Conservation (phyloP, 2,113 vertebrate species). For the Sapajus apella region DNA sequence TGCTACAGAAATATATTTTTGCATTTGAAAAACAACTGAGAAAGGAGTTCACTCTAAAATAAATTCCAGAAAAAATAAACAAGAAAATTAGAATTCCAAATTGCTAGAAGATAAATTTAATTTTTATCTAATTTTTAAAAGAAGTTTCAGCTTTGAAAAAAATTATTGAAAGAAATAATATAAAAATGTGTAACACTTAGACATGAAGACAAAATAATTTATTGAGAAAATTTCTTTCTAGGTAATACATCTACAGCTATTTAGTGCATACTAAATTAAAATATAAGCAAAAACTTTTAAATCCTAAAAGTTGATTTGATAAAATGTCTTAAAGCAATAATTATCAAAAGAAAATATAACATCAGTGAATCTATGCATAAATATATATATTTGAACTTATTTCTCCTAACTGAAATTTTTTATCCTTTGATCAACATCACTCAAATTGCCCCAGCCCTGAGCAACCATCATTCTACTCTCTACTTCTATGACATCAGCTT, state of each 20-base stretch:
- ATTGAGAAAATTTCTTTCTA: not conserved
- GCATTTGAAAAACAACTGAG: not conserved
- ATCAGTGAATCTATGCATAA: not conserved
- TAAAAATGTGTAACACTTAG: not conserved
- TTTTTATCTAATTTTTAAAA: not conserved
- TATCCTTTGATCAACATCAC: not conserved
- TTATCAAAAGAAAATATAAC: not conserved
- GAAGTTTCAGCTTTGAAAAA: not conserved
- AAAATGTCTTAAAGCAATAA: not conserved
- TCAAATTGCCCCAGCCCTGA: no score
- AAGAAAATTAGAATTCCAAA: slow-evolving; percentile 21
- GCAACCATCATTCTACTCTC: not conserved
- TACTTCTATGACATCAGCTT: not conserved
- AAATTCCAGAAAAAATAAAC: not conserved
- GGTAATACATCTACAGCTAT: not conserved
- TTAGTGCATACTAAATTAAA: not conserved
- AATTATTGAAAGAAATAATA: not conserved
- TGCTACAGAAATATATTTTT: not conserved
- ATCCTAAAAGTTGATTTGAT: not conserved
- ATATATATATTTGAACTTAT: not conserved
- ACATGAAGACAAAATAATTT: not conserved
- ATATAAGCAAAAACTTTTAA: not conserved
- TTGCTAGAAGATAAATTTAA: not conserved
- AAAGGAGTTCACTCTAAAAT: not conserved
- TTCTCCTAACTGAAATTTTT: not conserved